Base-by-base conservation (phyloP, 2,888 invertebrate species). In the Drosophila buzzatii region DNA sequence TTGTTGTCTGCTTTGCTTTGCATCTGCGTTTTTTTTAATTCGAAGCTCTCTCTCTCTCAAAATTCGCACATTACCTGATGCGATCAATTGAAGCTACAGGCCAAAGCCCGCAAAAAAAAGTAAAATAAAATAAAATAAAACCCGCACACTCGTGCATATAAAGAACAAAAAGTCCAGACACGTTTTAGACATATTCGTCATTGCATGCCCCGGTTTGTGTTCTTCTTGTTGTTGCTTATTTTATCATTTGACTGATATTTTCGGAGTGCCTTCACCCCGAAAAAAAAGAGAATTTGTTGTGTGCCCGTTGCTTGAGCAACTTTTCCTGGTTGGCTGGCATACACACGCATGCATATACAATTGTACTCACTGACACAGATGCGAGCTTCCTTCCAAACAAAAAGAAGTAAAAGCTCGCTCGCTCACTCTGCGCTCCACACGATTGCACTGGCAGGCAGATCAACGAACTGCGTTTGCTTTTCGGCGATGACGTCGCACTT, bases 231-330 rank as follows among this genome's bases (percentile, higher is more conserved):
- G 66, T 60, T 72, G 79, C 77, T 82, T 76, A 74, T 78, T 84
- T 84, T 80, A 85, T 85, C 83, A 85, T 85, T 85, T 85, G 84
- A 85, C 88, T 84, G 84, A 88, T 83, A 86, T 85, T 88, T 82
- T 85, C 76, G 76, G 72, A 84, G 84, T 85, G 80, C 84, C 85
- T 85, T 85, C 88, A 85, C 88, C 84, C 85, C 88, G 59, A 64
- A 55, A 73, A 67, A 41, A 10, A 31, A 31, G 33, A 51, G 18
- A 51, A 51, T 35, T 18, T 70, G 33, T 63, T 47, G n/a, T 69
- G 59, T 73, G 57, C 37, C 75, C 70, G 76, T 70, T 70, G 69
- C 42, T 78, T 78, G 60, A 73, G 79, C 79, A 77, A 78, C 79
- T 74, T 77, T 77, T 79, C 79, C 79, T 79, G 77, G 79, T 77